Percentiles rank a stretch among this genome's conserved stretches.
Conservation (phyloP, 2,797 vertebrate genomes). For the Hemitrygon akajei region DNA sequence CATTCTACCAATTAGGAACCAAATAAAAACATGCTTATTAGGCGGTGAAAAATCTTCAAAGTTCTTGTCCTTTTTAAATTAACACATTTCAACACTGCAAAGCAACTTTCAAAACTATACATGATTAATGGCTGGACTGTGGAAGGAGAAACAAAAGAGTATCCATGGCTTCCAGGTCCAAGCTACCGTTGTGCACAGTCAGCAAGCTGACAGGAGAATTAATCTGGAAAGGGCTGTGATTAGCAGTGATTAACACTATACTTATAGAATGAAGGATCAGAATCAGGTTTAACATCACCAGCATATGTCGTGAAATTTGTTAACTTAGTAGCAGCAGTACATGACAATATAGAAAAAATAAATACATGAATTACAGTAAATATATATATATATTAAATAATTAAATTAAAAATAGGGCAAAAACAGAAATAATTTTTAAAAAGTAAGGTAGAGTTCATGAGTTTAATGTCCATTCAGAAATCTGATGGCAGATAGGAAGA, state of each 20-base stretch:
- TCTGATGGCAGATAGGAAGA: no score
- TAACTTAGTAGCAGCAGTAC: no score
- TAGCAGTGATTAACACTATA: conserved; percentile 24
- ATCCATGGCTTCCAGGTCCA: background rate
- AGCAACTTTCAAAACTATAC: background rate
- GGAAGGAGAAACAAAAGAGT: background rate
- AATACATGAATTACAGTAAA: no score
- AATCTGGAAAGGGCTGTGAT: conserved; percentile 22
- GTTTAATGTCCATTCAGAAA: no score
- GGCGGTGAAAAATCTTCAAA: background rate
- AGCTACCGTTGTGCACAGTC: background rate
- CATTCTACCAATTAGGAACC: background rate
- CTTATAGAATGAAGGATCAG: background rate
- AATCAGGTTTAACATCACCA: no score
- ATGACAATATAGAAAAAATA: no score
- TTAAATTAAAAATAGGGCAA: no score
- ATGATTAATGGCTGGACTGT: background rate
- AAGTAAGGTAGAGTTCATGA: no score
- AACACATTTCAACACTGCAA: background rate
- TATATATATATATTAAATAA: no score
- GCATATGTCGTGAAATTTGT: no score
- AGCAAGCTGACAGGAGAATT: background rate
- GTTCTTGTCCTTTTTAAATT: background rate
- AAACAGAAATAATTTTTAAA: no score
- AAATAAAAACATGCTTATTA: background rate